These are phyloP conservation scores for Apodemus speciosus DNA, from an alignment of 2,113 vertebrate species.

Conservation along the genomic window DNA sequence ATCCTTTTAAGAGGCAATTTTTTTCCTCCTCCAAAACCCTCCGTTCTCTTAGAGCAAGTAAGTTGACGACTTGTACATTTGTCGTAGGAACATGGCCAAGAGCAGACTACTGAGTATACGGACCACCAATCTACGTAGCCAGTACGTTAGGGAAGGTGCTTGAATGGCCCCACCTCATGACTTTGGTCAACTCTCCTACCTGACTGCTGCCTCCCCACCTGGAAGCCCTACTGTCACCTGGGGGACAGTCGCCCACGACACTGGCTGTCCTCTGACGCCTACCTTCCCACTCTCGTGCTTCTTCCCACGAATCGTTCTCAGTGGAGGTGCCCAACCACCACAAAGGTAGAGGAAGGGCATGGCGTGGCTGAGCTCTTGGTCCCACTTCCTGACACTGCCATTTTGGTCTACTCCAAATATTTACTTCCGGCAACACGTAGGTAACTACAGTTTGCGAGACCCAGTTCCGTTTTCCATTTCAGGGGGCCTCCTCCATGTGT, in stretches of 20 bases:
- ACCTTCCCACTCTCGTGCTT: background rate
- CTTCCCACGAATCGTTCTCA: constrained; percentile 57
- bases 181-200: background rate
- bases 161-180: background rate
- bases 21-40: background rate
- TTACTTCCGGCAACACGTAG: constrained; percentile 46
- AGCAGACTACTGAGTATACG: background rate
- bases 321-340: constrained; percentile 72
- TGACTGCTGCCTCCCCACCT: background rate
- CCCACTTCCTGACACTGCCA: constrained; percentile 73
- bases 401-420: constrained; percentile 69
- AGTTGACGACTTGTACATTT: background rate
- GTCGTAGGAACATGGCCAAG: background rate
- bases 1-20: background rate
- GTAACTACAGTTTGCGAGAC: constrained; percentile 59
- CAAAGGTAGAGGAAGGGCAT: constrained; percentile 64
- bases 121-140: background rate
- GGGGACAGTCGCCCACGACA: background rate
- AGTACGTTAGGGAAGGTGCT: background rate
- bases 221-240: background rate
- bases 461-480: constrained; percentile 36
- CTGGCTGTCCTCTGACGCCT: constrained; percentile 27
- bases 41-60: constrained; percentile 40
- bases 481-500: background rate
- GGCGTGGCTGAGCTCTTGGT: constrained; percentile 62